Base-by-base conservation (phyloP, 2,113 vertebrate species). In the Petroica traversi region DNA sequence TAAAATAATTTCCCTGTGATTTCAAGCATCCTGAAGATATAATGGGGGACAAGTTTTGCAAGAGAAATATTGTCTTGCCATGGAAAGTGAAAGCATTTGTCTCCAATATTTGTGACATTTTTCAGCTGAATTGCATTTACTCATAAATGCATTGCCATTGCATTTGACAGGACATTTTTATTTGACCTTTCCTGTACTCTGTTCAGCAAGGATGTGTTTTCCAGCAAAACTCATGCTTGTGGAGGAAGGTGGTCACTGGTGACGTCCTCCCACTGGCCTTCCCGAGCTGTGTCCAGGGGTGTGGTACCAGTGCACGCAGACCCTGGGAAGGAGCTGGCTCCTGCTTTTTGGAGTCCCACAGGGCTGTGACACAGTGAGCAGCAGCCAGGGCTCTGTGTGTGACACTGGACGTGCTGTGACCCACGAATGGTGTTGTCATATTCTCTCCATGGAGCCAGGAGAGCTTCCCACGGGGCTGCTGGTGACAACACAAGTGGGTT, bases 341-440 rank as follows among this genome's bases (percentile, higher is more conserved):
- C 8, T 57, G 29, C 17, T 41, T 31, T 69, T 4, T 22, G 58
- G 61, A 29, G 14, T 17, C 55, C 19, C 54, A 15, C 45, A 28
- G 64, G 51, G 54, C 38, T 46, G 67, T 59, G 73, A 34, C 41
- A 28, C 29, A 29, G 64, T 0, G 57, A 34, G 26, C 64, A 58
- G 64, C 46, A 82, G 51, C 57, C 72, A 46, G 34, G 29, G 33
- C 38, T 54, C 33, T 38, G 28, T 8, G 6, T 24, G 34, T 46
- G 83, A 19, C 2, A 5, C 41, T 22, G 75, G 23, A 19, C 9
- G 49, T 24, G 16, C 58, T 20, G 63, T 5, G 15, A 38, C 18
- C 38, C 40, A 25, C 3, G 8, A 3, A 13, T 16, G 41, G 3
- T 34, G 11, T 19, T 52, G 61, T 31, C 8, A 1, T 2, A 2